phyloP scores from a whole-genome alignment of 2,888 invertebrate species.

The Electrophaes corylata region DNA sequence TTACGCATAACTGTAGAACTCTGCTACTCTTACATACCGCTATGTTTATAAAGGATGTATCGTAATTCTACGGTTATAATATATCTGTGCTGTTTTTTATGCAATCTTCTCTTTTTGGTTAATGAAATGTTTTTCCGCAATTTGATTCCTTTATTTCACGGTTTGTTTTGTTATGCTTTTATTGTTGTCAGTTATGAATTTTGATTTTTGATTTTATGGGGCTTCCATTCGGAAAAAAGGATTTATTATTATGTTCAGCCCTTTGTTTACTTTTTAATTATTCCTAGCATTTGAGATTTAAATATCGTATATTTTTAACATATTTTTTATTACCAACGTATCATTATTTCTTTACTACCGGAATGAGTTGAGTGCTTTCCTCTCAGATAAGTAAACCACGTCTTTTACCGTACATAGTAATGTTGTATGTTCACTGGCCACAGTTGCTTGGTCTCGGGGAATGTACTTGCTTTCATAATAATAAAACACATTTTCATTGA shows the following conservation, averaged over 20 bases:
- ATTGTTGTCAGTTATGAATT: slow-evolving; percentile 28
- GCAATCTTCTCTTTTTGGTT: slow-evolving; percentile 59
- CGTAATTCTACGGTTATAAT: background rate
- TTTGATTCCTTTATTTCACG: slow-evolving; percentile 50
- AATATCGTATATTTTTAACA: background rate
- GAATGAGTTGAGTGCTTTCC: slow-evolving; percentile 23
- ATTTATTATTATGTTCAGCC: background rate
- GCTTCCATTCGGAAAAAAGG: slow-evolving; percentile 6
- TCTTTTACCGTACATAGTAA: slow-evolving; percentile 34
- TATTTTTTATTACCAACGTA: background rate
- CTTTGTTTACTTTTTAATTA: slow-evolving; percentile 14
- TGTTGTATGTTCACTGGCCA: slow-evolving; percentile 42
- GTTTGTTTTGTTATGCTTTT: slow-evolving; percentile 36
- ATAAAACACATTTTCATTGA: slow-evolving; percentile 26
- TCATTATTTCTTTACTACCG: background rate
- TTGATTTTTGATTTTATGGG: slow-evolving; percentile 19
- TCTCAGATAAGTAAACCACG: slow-evolving; percentile 22
- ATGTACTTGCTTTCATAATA: slow-evolving; percentile 31
- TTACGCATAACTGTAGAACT: slow-evolving; percentile 3
- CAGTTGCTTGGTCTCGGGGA: slow-evolving; percentile 40
- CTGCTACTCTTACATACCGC: background rate
- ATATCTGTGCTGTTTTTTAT: slow-evolving; percentile 42
- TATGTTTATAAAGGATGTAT: background rate
- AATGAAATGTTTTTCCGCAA: slow-evolving; percentile 52
- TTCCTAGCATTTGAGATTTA: background rate